Conservation (phyloP, 2,113 vertebrate genomes). For the Nesogale talazaci region DNA sequence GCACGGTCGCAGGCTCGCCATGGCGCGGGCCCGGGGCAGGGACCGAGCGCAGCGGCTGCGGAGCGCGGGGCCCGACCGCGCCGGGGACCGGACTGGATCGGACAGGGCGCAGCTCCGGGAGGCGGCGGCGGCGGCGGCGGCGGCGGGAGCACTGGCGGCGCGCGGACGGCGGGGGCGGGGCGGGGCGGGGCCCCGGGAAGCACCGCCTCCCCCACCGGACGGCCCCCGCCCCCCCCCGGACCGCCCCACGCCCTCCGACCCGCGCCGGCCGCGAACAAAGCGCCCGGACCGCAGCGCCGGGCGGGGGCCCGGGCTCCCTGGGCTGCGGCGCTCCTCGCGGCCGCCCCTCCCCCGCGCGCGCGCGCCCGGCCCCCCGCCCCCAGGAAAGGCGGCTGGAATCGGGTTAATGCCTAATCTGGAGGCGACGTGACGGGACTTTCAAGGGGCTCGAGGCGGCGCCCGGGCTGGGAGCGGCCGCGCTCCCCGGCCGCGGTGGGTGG, state of each 20-base stretch:
- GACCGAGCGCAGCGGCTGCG: constrained; percentile 47
- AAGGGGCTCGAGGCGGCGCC: constrained; percentile 79
- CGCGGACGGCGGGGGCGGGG: not conserved
- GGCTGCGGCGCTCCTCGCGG: constrained; percentile 12
- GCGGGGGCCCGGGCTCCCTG: constrained; percentile 72
- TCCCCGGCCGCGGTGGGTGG: not conserved
- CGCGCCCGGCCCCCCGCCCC: constrained; percentile 79
- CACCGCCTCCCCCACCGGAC: constrained; percentile 15
- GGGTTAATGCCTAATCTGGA: constrained; percentile 87
- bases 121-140: constrained; percentile 46
- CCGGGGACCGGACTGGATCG: constrained; percentile 67
- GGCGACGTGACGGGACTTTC: constrained; percentile 86
- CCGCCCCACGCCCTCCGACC: constrained; percentile 69
- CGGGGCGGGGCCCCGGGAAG: constrained; percentile 26
- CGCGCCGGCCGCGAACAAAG: constrained; percentile 63
- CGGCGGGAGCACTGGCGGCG: constrained; percentile 36
- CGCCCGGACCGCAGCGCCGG: constrained; percentile 62
- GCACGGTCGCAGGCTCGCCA: constrained; percentile 54
- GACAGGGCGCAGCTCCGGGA: constrained; percentile 52
- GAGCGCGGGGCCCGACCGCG: constrained; percentile 56
- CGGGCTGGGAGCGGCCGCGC: not conserved
- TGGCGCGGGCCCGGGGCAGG: constrained; percentile 50
- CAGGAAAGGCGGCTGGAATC: constrained; percentile 87
- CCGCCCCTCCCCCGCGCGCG: constrained; percentile 9
- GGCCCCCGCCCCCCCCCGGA: not conserved